These are phyloP conservation scores for Drosophila monieri DNA, from an alignment of 2,888 invertebrate species.

Conservation along the genomic window DNA sequence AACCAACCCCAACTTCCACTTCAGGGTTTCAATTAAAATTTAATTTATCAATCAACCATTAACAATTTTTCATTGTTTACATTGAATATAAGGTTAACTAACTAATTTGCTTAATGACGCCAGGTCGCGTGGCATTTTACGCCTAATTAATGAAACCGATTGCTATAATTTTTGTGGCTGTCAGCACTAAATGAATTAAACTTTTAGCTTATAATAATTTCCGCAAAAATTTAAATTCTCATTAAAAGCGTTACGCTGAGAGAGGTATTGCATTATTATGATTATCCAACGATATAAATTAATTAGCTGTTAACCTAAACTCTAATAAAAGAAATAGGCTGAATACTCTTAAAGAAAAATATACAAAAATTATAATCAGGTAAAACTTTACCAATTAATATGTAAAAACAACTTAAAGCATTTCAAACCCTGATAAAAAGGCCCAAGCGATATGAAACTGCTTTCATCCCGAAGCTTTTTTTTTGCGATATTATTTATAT, in stretches of 20 bases:
- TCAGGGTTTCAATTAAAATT: slow-evolving; percentile 28
- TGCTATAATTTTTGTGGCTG: slow-evolving; percentile 60
- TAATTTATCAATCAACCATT: slow-evolving; percentile 37
- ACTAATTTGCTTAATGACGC: slow-evolving; percentile 54
- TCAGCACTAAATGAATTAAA: slow-evolving; percentile 57
- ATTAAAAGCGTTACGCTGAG: slow-evolving; percentile 14
- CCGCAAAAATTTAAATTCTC: slow-evolving; percentile 27
- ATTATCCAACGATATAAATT: slow-evolving; percentile 3
- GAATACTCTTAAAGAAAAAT: too few species aligned
- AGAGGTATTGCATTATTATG: neutral
- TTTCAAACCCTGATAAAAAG: neutral
- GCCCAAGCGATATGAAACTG: neutral
- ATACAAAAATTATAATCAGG: too few species aligned
- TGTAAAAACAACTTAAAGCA: too few species aligned
- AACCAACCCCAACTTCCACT: neutral
- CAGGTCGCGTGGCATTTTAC: slow-evolving; percentile 45
- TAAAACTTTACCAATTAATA: too few species aligned
- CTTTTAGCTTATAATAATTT: slow-evolving; percentile 20
- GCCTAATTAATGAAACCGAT: slow-evolving; percentile 64
- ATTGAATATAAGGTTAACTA: slow-evolving; percentile 10
- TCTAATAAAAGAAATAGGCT: too few species aligned
- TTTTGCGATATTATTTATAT: slow-evolving; percentile 20
- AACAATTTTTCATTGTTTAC: slow-evolving; percentile 34
- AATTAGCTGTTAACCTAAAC: slow-evolving; percentile 21
- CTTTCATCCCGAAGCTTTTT: slow-evolving; percentile 16